These are phyloP conservation scores for Florisuga fusca DNA, from an alignment of 2,797 vertebrate species.

Conservation along the genomic window DNA sequence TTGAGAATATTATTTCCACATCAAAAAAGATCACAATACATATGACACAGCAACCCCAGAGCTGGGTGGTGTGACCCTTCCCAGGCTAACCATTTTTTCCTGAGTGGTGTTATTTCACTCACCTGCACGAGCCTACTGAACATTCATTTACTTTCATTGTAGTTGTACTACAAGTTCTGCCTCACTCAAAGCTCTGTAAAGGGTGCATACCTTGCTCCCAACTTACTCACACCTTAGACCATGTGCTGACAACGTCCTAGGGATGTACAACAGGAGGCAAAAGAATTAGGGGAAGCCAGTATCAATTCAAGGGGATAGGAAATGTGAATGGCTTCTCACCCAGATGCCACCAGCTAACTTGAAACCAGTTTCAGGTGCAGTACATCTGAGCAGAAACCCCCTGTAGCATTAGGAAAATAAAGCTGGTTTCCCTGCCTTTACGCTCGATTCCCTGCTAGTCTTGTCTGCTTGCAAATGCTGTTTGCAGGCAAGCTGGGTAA, in stretches of 20 bases:
- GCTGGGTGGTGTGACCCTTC: background rate
- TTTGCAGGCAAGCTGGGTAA: background rate
- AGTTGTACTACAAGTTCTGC: too few relatives aligned
- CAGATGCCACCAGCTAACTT: background rate
- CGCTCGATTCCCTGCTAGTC: background rate
- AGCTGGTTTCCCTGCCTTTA: background rate
- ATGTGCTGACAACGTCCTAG: fast-evolving
- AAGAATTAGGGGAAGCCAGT: background rate
- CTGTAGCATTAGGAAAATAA: fast-evolving
- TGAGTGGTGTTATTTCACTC: too few relatives aligned
- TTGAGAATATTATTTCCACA: background rate
- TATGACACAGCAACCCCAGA: too few relatives aligned
- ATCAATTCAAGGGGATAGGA: background rate
- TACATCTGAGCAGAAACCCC: background rate
- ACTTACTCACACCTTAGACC: too few relatives aligned
- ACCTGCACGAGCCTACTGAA: too few relatives aligned
- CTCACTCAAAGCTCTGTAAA: too few relatives aligned
- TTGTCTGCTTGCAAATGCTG: background rate
- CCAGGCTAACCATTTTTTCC: too few relatives aligned
- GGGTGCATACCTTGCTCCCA: too few relatives aligned
- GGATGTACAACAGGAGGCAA: background rate
- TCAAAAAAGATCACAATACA: background rate
- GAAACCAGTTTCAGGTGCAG: background rate
- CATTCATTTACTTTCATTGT: too few relatives aligned
- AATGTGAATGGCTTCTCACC: background rate